Evolutionary conservation across 2,888 invertebrate species (phyloP).

Genomic region (Cenopis cana): DNA sequence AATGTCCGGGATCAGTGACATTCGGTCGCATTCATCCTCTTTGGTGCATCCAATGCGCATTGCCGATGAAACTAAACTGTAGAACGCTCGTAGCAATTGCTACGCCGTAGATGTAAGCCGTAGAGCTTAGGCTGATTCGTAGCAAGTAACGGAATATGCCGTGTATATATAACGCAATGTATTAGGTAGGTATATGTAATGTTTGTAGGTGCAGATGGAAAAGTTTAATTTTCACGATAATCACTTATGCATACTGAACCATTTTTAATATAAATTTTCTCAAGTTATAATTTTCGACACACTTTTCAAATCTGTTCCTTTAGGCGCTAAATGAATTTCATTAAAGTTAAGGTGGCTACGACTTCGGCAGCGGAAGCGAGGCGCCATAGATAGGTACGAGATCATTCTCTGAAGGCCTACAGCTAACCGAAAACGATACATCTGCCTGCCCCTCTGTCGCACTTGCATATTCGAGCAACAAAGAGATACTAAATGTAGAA

Average conservation of each 20-base stretch:
- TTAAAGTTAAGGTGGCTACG: background rate
- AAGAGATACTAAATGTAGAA: no score
- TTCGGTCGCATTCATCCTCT: background rate
- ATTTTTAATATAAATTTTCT: conserved; percentile 9
- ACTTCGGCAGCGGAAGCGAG: no score
- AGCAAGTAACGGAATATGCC: conserved; percentile 1
- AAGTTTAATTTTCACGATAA: background rate
- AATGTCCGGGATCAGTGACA: conserved; percentile 1
- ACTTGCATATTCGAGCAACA: no score
- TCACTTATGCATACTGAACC: conserved; percentile 6
- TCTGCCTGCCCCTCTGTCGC: no score
- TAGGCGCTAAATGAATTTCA: conserved; percentile 17
- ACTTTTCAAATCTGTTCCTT: conserved; percentile 14
- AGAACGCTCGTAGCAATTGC: conserved; percentile 6
- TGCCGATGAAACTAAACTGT: background rate
- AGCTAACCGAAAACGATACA: no score
- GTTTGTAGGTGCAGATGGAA: background rate
- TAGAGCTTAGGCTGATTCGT: conserved; percentile 15
- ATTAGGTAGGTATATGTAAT: no score
- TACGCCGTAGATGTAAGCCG: conserved; percentile 11
- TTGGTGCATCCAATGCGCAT: background rate
- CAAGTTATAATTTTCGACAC: conserved; percentile 29
- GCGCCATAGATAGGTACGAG: no score
- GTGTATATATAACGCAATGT: no score
- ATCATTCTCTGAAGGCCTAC: no score